phyloP scores from a whole-genome alignment of 1,140 invertebrate genomes.

The Antheraea mylitta region DNA sequence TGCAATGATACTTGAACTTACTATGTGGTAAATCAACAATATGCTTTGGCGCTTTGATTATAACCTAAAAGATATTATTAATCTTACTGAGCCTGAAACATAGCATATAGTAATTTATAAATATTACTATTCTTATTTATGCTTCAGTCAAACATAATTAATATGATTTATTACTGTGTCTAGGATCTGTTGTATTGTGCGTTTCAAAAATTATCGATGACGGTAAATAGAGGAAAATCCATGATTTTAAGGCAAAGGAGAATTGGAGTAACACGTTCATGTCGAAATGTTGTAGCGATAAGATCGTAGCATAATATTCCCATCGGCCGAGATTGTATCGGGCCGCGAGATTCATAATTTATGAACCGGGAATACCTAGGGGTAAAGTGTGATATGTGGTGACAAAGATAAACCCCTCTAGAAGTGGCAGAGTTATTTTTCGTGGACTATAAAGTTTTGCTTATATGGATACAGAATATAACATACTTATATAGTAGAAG shows the following conservation, averaged over 20 bases:
- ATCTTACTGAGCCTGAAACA: no score
- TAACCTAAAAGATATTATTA: no score
- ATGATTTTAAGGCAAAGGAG: conserved; percentile 14
- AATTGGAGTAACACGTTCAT: conserved; percentile 47
- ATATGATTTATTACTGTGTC: no score
- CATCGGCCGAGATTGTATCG: conserved; percentile 64
- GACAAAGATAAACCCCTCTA: conserved; percentile 17
- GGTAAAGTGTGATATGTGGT: conserved; percentile 25
- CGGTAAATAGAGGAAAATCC: background rate
- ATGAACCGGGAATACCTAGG: conserved; percentile 56
- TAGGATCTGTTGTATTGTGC: background rate
- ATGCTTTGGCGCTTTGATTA: no score
- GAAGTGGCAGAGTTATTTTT: conserved; percentile 13
- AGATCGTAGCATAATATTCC: conserved; percentile 59
- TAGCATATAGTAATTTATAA: no score
- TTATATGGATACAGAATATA: no score
- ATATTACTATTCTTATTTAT: no score
- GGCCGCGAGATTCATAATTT: conserved; percentile 63
- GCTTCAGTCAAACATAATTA: no score
- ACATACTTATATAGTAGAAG: no score
- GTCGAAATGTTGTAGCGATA: conserved; percentile 32
- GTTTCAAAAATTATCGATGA: background rate
- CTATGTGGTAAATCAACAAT: no score
- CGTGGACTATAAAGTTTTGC: no score
- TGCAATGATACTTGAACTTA: no score